Evolutionary conservation across 2,888 invertebrate genomes (phyloP), one percentile per base, ranked within the genome.

Genomic region (Rutpela maculata): DNA sequence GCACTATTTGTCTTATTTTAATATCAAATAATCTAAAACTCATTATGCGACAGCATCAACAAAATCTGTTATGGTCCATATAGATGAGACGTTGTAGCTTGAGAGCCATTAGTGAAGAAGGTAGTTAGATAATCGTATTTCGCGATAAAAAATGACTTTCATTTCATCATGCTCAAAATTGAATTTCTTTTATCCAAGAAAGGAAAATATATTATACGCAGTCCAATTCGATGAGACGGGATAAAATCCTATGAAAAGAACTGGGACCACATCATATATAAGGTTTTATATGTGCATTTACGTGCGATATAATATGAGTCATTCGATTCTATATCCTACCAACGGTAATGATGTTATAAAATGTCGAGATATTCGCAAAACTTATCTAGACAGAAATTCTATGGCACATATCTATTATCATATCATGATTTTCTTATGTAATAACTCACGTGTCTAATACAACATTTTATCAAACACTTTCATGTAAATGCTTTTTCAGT

Each of bases 201-300:
- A n/a, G 50, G 19, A 59, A 59, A 15, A 60, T 60, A 31, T 60
- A 31, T 22, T 26, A 31, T 60, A 60, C 60, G 60, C n/a, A 17
- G 15, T 15, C 22, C 26, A 26, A 12, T 15, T 60, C 60, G 60
- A 26, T 31, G 31, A 60, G 22, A 60, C 22, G 26, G 22, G 26
- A 60, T 22, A n/a, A 22, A 60, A 60, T 60, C 31, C 26, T 15
- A 10, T 60, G 26, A 50, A 50, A 50, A n/a, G 50, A 50, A n/a
- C 50, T 5, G n/a, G 50, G 50, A 50, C 50, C 50, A 50, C 50
- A 50, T n/a, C n/a, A 3, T 15, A 17, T 15, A 17, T 59, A 31
- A 26, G 26, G 31, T 60, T 15, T 60, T 60, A 22, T 59, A 60
- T 15, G 60, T 60, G 26, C 60, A 60, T 60, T 31, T 31, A 31